These are phyloP conservation scores for Lepidonotus clava DNA, from an alignment of 2,888 invertebrate species.

Conservation along the genomic window DNA sequence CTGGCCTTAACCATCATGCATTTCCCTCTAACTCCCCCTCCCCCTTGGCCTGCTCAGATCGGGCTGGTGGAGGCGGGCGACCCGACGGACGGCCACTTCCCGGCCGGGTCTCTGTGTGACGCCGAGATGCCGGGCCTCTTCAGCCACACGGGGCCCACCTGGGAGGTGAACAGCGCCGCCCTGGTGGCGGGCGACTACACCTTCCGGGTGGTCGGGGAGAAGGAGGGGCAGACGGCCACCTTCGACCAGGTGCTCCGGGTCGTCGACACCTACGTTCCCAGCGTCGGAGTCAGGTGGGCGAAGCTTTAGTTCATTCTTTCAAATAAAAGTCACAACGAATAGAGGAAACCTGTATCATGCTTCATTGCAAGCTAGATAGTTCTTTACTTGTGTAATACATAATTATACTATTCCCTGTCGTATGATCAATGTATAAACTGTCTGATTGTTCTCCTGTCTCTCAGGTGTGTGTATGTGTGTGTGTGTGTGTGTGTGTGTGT, in stretches of 20 bases:
- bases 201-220: slow-evolving; percentile 27
- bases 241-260: slow-evolving; percentile 12
- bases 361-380: too few species aligned
- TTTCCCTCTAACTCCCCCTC: too few species aligned
- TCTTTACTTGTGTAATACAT: too few species aligned
- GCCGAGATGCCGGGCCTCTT: not conserved
- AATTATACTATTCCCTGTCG: too few species aligned
- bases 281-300: not conserved
- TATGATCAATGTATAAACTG: too few species aligned
- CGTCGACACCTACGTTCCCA: not conserved
- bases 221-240: not conserved
- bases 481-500: too few species aligned
- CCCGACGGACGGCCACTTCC: slow-evolving; percentile 23
- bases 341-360: too few species aligned
- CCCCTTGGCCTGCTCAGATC: not conserved
- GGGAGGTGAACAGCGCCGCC: not conserved
- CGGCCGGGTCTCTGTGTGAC: not conserved
- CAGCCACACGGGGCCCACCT: not conserved
- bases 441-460: too few species aligned
- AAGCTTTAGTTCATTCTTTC: too few species aligned
- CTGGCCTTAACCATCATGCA: too few species aligned
- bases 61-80: not conserved
- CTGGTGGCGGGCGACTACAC: slow-evolving; percentile 3
- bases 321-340: too few species aligned
- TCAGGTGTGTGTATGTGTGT: too few species aligned